Evolutionary conservation across 2,797 vertebrate species (phyloP), one percentile per base, ranked within the genome.

Genomic region (Lateolabrax maculatus): DNA sequence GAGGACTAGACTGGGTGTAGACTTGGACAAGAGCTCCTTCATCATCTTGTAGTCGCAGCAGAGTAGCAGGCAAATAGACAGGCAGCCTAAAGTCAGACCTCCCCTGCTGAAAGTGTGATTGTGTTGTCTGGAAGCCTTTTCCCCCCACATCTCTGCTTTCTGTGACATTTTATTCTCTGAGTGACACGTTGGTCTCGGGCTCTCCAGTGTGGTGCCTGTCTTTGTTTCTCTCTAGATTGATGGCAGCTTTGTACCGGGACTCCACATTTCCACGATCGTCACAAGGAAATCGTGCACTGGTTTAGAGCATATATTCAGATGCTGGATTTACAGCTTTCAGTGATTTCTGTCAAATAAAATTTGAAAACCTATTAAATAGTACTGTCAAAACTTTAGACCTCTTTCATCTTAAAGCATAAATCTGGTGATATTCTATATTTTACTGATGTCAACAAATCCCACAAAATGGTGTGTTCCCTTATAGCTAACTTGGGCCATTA

Each of bases 41-140:
- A 88, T 92, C 89, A 88, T 83, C 62, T 74, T 78, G 55, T 55
- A 80, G 81, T 71, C 8, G 62, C 72, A 69, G 72, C 77, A 56
- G 53, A 78, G 63, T 76, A 71, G 67, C 67, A 87, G 79, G 62
- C 85, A 69, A 84, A 87, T 23, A 78, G 85, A 81, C 84, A 77
- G 77, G 75, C 87, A 69, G 88, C 58, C 71, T 68, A 27, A 85
- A 91, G 88, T 90, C 88, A 88, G 82, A 87, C 88, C 89, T 88
- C 87, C 89, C 86, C 85, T 81, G 81, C 89, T 88, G 79, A 80
- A 92, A 79, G 87, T 91, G 78, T 46, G 82, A 89, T 86, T 89
- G 91, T 88, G 89, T 84, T 79, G 82, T 87, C 79, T 83, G 58
- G 76, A 79, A 86, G 83, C 77, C 77, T 87, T 89, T 89, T 85